Evolutionary conservation across 2,888 invertebrate genomes (phyloP), one percentile per base, ranked within the genome.

Genomic region (Girardia tigrina): DNA sequence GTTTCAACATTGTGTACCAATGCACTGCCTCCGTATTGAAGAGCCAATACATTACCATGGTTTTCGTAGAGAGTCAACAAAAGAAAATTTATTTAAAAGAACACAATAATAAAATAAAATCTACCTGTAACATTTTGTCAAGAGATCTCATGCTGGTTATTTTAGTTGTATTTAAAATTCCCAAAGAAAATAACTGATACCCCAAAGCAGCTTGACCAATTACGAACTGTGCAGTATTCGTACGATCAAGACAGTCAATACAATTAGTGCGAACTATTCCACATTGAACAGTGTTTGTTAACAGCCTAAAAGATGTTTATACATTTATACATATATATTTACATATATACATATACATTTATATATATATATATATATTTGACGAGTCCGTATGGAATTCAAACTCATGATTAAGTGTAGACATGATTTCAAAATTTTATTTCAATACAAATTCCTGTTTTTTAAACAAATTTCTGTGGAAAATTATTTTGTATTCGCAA

Each of bases 151-250:
- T n/a, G 6, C 20, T 26, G 20, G 8, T 26, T 8, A 70, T n/a
- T 12, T n/a, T 70, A 8, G 92, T 91, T 71, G 88, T 88, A 77
- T 90, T 90, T 6, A 95, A 85, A 23, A 95, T 88, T 0, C 97
- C 95, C 78, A 98, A 85, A 0, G 1, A 16, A 42, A 14, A 56
- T 78, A 89, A 89, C 87, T 89, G 89, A 82, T 89, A 88, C 0
- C 89, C 90, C 28, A 93, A 85, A 1, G 91, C 92, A 84, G 90
- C 90, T 84, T 91, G 91, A 26, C 93, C 94, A 77, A 99, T 90
- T 6, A 94, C 95, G 86, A 97, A 98, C 86, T 98, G 97, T 0
- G 97, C 97, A 0, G 98, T 97, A 83, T 98, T 99, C 0, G 98
- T 98, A 77, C 98, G 88, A 86, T 98, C 98, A 77, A 98, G 87